These are phyloP conservation scores for Sericinus montela DNA, from an alignment of 2,888 invertebrate genomes.

Conservation along the genomic window DNA sequence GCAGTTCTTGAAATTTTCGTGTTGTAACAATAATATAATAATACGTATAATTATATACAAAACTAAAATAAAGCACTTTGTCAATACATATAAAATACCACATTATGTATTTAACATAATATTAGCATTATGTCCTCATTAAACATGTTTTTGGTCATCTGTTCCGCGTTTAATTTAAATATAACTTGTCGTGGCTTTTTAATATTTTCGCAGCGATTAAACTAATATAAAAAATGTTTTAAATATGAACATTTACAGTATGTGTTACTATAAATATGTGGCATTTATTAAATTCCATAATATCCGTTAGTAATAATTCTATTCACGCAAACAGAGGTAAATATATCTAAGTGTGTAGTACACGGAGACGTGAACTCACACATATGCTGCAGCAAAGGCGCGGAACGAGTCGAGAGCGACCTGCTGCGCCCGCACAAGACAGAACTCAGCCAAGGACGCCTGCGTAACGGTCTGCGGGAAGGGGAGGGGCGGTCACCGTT, in stretches of 20 bases:
- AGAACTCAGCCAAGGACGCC: conserved; percentile 79
- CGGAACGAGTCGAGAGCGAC: conserved; percentile 75
- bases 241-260: background rate
- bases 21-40: too few relatives aligned
- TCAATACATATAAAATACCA: background rate
- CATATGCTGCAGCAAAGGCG: conserved; percentile 55
- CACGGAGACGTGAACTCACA: conserved; percentile 44
- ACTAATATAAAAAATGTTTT: background rate
- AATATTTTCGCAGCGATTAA: too few relatives aligned
- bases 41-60: too few relatives aligned
- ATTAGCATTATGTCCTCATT: background rate
- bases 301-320: conserved; percentile 74
- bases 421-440: conserved; percentile 64
- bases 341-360: conserved; percentile 21
- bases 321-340: conserved; percentile 44
- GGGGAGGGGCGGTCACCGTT: conserved; percentile 21
- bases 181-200: background rate
- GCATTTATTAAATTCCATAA: conserved; percentile 71
- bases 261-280: conserved; percentile 41
- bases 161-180: background rate
- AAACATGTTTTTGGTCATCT: background rate
- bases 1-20: too few relatives aligned
- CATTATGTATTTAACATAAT: background rate
- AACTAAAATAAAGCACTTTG: too few relatives aligned
- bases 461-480: conserved; percentile 63